Evolutionary conservation across 2,888 invertebrate genomes (phyloP), one percentile per base, ranked within the genome.

Genomic region (Dyspetes luteomarginatus): DNA sequence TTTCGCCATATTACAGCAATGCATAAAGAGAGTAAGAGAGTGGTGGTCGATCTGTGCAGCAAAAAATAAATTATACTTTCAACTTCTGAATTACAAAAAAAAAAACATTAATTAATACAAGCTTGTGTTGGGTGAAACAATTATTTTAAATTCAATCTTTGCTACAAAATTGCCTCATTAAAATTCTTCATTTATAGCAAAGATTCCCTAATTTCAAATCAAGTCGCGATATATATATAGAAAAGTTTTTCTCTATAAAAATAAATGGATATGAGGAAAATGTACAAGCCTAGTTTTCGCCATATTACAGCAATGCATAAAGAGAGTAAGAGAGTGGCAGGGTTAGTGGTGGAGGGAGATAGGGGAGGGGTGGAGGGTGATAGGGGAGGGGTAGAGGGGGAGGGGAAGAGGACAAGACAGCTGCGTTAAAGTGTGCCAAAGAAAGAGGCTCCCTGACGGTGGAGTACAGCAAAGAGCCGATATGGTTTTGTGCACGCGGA

Each of bases 231-330:
- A n/a, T n/a, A n/a, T n/a, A n/a, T n/a, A n/a, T n/a, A n/a, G n/a
- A n/a, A n/a, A n/a, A n/a, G n/a, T n/a, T n/a, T n/a, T n/a, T n/a
- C n/a, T n/a, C n/a, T n/a, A n/a, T n/a, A n/a, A n/a, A n/a, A n/a
- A n/a, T n/a, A n/a, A n/a, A 9, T 1, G 36, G 12, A 36, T 36
- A 36, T 3, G 77, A 77, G 72, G 81, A 71, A 67, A 83, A 82
- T 60, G 55, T 55, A 65, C n/a, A 71, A 86, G 85, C 86, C 86
- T 83, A 84, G 83, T 86, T 87, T 82, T 48, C 60, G 68, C 67
- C 76, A 52, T 43, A 55, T 65, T 43, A 48, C 19, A n/a, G n/a
- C n/a, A n/a, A n/a, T n/a, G n/a, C n/a, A n/a, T n/a, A 19, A 24
- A n/a, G 48, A 41, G 15, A 67, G 24, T 52, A 28, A 41, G 43